Base-by-base conservation (phyloP, 30 jellyfish, hydroid and myxozoan genomes). In the Hydra vulgaris region DNA sequence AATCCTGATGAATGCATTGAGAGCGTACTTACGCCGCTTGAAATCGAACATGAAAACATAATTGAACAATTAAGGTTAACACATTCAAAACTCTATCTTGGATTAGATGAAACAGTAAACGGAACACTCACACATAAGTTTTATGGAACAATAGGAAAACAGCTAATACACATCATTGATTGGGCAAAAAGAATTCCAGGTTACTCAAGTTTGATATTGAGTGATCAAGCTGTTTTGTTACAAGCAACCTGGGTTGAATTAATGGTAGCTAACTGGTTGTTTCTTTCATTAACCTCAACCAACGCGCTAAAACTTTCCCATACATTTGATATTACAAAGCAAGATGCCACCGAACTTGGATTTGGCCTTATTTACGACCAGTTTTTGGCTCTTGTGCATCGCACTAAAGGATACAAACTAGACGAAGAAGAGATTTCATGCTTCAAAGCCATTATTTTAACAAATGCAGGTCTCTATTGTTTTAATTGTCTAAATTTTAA, bases 391-490 rank as follows among this genome's bases (percentile, higher is more conserved):
- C 74, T 90, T 25, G 79, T 83, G 17, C 12, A 89, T 7, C 79
- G 97, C 66, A 95, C 81, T 0, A 87, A 86, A 76, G 85, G 88
- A 15, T 90, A 90, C 56, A 78, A 87, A 23, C 74, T 86, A 16
- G 95, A 90, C 79, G 96, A 88, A 53, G 97, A 86, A 26, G 97
- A 90, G 61, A 82, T 90, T 76, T 88, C 94, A 8, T 90, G 97
- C 73, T 61, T 90, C 19, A 90, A 90, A 74, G 97, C 97, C 66
- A 90, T 90, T 21, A 89, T 95, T 15, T 87, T 90, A 19, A 77
- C 94, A 56, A 90, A 90, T 73, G 97, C 97, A 7, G 97, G 97
- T 90, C n/a, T n/a, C n/a, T n/a, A n/a, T n/a, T n/a, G n/a, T n/a
- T n/a, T n/a, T n/a, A n/a, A n/a, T n/a, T n/a, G n/a, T n/a, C n/a